Conservation (phyloP, 2,888 invertebrate genomes). For the Cantharis rustica region DNA sequence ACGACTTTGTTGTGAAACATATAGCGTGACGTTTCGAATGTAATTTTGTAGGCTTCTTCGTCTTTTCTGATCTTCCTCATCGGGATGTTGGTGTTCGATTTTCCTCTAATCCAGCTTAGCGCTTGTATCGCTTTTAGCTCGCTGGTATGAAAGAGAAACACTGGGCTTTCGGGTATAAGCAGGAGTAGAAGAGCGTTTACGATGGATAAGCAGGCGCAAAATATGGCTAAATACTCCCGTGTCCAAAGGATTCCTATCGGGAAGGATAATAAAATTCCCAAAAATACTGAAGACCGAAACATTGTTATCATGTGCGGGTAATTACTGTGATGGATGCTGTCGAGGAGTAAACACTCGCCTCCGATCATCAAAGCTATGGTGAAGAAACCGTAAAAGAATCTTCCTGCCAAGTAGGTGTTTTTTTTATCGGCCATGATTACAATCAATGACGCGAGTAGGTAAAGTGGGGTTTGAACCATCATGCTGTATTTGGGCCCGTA, state of each 20-base stretch:
- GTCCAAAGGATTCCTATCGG: conserved; percentile 21
- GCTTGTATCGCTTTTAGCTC: conserved; percentile 34
- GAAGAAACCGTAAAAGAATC: conserved; percentile 41
- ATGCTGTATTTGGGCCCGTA: conserved; percentile 41
- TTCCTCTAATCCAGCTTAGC: conserved; percentile 41
- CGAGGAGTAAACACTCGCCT: conserved; percentile 37
- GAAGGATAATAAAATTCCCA: conserved; percentile 32
- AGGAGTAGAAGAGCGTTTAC: conserved; percentile 32
- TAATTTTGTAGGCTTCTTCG: conserved; percentile 34
- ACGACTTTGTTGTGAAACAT: conserved; percentile 43
- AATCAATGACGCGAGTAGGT: conserved; percentile 33
- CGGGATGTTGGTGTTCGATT: conserved; percentile 35
- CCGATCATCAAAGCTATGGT: conserved; percentile 35
- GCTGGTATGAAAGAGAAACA: conserved; percentile 38
- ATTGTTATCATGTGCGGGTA: conserved; percentile 24
- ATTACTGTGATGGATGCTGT: conserved; percentile 34
- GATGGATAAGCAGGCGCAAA: conserved; percentile 27
- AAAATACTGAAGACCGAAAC: conserved; percentile 25
- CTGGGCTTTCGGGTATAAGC: conserved; percentile 43
- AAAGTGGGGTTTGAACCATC: conserved; percentile 35
- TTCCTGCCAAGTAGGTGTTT: conserved; percentile 15
- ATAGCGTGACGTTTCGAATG: conserved; percentile 34
- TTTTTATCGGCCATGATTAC: conserved; percentile 6
- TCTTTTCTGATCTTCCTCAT: conserved; percentile 40
- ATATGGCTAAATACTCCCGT: conserved; percentile 17